Evolutionary conservation across 2,113 vertebrate genomes (phyloP).

Genomic region (Oryzias woworae): DNA sequence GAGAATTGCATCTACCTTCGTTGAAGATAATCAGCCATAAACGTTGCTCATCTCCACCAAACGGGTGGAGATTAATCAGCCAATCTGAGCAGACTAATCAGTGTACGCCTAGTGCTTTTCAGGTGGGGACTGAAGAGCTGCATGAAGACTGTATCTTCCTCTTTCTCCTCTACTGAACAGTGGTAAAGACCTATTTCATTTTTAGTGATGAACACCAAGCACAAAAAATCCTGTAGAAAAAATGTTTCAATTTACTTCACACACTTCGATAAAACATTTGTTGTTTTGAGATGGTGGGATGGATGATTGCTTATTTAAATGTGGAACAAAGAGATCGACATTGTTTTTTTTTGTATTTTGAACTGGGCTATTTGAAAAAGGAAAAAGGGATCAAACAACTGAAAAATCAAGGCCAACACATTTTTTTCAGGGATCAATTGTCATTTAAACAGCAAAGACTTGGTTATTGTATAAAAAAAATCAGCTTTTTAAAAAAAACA

Average conservation of each 20-base stretch:
- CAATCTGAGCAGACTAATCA: slow-evolving; percentile 67
- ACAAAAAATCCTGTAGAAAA: no score
- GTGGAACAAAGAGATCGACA: background rate
- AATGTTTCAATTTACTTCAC: no score
- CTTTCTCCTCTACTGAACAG: slow-evolving; percentile 25
- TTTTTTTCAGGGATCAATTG: no score
- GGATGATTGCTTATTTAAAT: background rate
- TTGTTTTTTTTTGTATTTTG: no score
- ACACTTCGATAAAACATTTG: no score
- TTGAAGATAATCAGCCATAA: slow-evolving; percentile 70
- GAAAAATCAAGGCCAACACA: background rate
- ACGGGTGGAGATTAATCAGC: slow-evolving; percentile 70
- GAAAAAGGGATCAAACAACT: background rate
- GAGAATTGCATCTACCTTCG: slow-evolving; percentile 33
- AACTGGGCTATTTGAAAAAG: background rate
- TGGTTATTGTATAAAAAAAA: no score
- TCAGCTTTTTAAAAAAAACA: no score
- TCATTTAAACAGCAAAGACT: no score
- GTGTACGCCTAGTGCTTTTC: slow-evolving; percentile 59
- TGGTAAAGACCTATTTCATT: slow-evolving; percentile 15
- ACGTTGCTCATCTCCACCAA: slow-evolving; percentile 59
- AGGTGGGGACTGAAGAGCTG: slow-evolving; percentile 36
- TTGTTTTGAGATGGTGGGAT: no score
- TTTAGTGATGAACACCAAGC: slow-evolving; percentile 22
- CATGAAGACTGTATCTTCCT: slow-evolving; percentile 30